phyloP scores from a whole-genome alignment of 2,888 invertebrate genomes.

The Lasius platythorax region DNA sequence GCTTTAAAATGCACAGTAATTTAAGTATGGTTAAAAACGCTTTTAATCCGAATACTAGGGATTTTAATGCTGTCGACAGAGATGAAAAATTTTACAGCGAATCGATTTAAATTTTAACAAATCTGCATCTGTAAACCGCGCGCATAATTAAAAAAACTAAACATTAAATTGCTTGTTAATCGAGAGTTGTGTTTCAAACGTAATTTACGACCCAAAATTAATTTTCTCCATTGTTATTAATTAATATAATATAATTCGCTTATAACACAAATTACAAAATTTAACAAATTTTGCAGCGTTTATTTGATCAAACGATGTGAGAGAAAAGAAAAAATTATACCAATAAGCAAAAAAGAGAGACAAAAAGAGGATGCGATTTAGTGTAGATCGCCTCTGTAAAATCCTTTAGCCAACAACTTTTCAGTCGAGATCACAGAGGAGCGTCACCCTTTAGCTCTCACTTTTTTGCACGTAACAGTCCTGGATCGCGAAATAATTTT shows the following conservation, averaged over 20 bases:
- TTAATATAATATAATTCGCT: slow-evolving; percentile 23
- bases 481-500: slow-evolving; percentile 19
- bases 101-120: slow-evolving; percentile 37
- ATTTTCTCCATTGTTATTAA: slow-evolving; percentile 32
- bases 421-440: slow-evolving; percentile 39
- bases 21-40: slow-evolving; percentile 30
- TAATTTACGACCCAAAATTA: slow-evolving; percentile 12
- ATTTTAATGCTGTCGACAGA: background rate
- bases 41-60: background rate
- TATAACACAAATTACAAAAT: background rate
- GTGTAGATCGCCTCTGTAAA: slow-evolving; percentile 27
- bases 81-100: background rate
- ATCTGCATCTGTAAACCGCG: background rate
- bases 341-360: slow-evolving; percentile 14
- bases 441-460: slow-evolving; percentile 14
- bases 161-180: slow-evolving; percentile 31
- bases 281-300: slow-evolving; percentile 12
- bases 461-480: slow-evolving; percentile 4
- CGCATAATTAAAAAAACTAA: slow-evolving; percentile 15
- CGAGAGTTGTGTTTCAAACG: background rate
- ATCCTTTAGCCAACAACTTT: slow-evolving; percentile 45
- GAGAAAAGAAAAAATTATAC: slow-evolving; percentile 16
- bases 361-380: background rate
- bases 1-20: background rate
- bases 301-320: background rate